Percentiles rank a stretch among this genome's conserved stretches.
phyloP scores from a whole-genome alignment of 2,113 vertebrate species.

The Hyla sarda region DNA sequence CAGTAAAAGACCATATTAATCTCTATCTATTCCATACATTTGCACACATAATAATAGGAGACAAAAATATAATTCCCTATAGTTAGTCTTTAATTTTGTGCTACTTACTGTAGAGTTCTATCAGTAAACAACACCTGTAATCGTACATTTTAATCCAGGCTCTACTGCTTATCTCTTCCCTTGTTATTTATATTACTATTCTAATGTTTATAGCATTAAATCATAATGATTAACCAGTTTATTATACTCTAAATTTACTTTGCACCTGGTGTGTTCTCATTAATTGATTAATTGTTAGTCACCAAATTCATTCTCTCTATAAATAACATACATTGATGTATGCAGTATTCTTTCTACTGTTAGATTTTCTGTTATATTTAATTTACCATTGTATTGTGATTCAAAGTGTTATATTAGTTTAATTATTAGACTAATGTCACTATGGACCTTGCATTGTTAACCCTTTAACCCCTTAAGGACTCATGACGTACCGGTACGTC shows the following conservation, averaged over 20 bases:
- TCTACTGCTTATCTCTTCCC: slow-evolving; percentile 78
- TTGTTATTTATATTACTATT: slow-evolving; percentile 26
- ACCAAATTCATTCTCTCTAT: slow-evolving; percentile 26
- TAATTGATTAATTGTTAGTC: slow-evolving; percentile 38
- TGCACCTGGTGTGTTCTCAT: slow-evolving; percentile 42
- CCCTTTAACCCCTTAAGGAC: too few relatives aligned
- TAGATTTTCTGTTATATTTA: neutral
- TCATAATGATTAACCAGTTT: slow-evolving; percentile 36
- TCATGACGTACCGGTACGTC: too few relatives aligned
- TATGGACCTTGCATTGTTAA: neutral
- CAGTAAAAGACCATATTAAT: neutral
- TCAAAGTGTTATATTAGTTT: neutral
- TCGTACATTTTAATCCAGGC: neutral
- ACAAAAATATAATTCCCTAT: neutral
- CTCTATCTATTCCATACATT: neutral
- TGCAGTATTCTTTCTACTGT: neutral
- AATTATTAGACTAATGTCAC: neutral
- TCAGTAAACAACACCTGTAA: neutral
- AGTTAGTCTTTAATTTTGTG: neutral
- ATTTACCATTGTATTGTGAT: neutral
- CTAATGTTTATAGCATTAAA: slow-evolving; percentile 39
- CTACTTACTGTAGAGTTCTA: neutral
- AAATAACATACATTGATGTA: slow-evolving; percentile 30
- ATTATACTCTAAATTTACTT: slow-evolving; percentile 20
- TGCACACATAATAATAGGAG: neutral